These are phyloP conservation scores for Calosoma granatense DNA, from an alignment of 1,140 invertebrate species.

Conservation along the genomic window DNA sequence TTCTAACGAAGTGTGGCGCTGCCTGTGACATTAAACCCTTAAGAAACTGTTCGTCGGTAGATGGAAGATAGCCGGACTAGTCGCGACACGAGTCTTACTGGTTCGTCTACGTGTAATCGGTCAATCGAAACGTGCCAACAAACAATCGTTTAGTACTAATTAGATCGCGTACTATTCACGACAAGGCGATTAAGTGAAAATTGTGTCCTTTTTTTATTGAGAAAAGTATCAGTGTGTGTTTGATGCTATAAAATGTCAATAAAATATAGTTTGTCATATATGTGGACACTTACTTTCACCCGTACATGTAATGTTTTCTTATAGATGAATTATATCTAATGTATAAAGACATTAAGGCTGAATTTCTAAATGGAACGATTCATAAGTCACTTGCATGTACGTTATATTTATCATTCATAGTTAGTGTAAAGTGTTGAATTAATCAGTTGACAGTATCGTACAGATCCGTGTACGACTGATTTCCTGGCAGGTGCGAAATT, in stretches of 20 bases:
- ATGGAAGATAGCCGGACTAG: background rate
- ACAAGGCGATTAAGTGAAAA: background rate
- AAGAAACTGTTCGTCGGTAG: background rate
- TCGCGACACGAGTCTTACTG: background rate
- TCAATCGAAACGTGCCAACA: constrained; percentile 1
- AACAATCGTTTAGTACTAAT: constrained; percentile 3
- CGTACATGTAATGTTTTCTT: too few relatives aligned
- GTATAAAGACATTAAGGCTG: too few relatives aligned
- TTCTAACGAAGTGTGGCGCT: background rate
- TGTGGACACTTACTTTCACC: too few relatives aligned
- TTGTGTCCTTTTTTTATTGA: background rate
- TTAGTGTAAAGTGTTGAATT: too few relatives aligned
- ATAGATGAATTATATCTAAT: too few relatives aligned
- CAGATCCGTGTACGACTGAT: background rate
- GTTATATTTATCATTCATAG: too few relatives aligned
- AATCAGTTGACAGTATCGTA: background rate
- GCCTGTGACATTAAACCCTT: background rate
- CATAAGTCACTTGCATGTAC: too few relatives aligned
- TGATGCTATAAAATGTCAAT: too few relatives aligned
- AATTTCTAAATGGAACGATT: too few relatives aligned
- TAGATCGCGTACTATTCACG: background rate
- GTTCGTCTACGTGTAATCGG: too few relatives aligned
- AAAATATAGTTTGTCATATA: too few relatives aligned
- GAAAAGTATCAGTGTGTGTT: too few relatives aligned
- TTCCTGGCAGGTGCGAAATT: constrained; percentile 5